Percentiles rank a stretch among this genome's conserved stretches.
Evolutionary conservation across 2,888 invertebrate genomes (phyloP).

Genomic region (Rotaria socialis): DNA sequence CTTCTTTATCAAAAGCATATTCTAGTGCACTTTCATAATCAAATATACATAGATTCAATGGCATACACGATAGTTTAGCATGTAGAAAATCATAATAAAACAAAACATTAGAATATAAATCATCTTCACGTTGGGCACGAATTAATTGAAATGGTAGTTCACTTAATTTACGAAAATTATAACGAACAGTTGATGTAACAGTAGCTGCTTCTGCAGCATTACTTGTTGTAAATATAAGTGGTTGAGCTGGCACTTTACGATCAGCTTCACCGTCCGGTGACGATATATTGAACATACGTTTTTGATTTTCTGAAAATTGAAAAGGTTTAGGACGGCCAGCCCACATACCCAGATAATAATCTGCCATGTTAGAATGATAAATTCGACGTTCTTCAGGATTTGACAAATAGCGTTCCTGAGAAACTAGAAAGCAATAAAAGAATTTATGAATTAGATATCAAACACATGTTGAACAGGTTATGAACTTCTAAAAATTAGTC

Average conservation of each 20-base stretch:
- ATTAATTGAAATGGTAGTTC: constrained; percentile 91
- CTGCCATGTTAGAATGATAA: constrained; percentile 93
- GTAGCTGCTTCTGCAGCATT: neutral
- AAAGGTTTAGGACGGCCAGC: constrained; percentile 86
- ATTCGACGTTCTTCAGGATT: constrained; percentile 93
- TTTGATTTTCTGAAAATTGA: constrained; percentile 90
- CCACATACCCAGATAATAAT: constrained; percentile 94
- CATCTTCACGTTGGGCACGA: constrained; percentile 80
- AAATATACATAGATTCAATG: constrained; percentile 83
- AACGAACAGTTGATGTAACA: constrained; percentile 74
- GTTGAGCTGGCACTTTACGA: constrained; percentile 87
- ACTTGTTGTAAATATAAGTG: constrained; percentile 72
- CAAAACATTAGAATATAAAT: constrained; percentile 81
- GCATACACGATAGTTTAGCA: constrained; percentile 88
- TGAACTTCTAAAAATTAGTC: no score
- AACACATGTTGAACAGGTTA: no score
- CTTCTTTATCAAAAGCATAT: constrained; percentile 55
- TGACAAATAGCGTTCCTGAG: constrained; percentile 88
- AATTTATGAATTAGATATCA: no score
- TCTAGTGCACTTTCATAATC: constrained; percentile 83
- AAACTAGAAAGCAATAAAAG: constrained; percentile 63
- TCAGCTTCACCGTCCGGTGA: constrained; percentile 67
- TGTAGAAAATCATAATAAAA: constrained; percentile 97
- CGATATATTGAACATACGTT: constrained; percentile 68
- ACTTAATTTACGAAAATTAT: constrained; percentile 83